Evolutionary conservation across 2,888 invertebrate genomes (phyloP), one percentile per base, ranked within the genome.

Genomic region (Lepidochrysops patricia): DNA sequence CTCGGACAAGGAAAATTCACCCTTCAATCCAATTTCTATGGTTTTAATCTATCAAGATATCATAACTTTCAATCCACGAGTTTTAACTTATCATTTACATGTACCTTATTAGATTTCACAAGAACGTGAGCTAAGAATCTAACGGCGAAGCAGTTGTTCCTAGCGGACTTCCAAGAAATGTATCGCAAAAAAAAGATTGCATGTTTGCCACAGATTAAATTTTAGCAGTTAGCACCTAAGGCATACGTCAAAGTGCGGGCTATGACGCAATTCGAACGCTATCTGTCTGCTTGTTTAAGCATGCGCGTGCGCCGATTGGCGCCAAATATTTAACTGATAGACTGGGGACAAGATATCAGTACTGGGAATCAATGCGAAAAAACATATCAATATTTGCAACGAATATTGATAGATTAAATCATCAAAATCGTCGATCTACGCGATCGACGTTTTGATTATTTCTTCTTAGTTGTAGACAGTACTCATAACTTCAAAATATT

Each of bases 221-320:
- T 13, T 54, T 68, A 66, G 65, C 68, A 70, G 67, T 67, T 70
- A 34, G 58, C 26, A 34, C 50, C 66, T 15, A 27, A 60, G 60
- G 61, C 67, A 64, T 70, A 66, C 71, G 71, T 71, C 71, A 70
- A 68, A 70, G 63, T 65, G 48, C 59, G 57, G 32, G 57, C 61
- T 67, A 62, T 72, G 71, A 71, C 71, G 71, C 60, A 68, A 70
- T 63, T 43, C 50, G 19, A 34, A 29, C 48, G 43, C 57, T n/a
- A n/a, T 54, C 56, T 29, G 26, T 60, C 57, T 64, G 62, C 60
- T 56, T 60, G 9, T 49, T 54, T 34, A 58, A 57, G 57, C 58
- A 54, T 61, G 57, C 61, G 60, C 60, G 62, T 58, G 60, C 63
- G 62, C 61, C 50, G 60, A 57, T 61, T 60, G 37, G 54, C 58